A percentile compares a stretch with the other conserved stretches of the same genome.
These are phyloP conservation scores for Molorchus minor DNA, from an alignment of 2,888 invertebrate genomes.

Conservation along the genomic window DNA sequence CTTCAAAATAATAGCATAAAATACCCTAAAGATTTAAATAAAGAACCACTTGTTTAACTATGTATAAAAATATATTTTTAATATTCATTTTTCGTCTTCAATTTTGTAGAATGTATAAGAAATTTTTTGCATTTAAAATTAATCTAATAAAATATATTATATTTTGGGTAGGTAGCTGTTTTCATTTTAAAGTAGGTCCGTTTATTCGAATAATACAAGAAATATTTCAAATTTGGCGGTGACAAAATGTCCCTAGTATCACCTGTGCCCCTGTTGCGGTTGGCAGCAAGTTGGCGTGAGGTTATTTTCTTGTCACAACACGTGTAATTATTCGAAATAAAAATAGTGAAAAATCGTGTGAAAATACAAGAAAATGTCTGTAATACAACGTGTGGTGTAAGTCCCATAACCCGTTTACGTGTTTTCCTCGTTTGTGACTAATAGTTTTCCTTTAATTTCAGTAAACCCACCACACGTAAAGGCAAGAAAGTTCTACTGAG, in stretches of 20 bases:
- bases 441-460: conserved; percentile 59
- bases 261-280: conserved; percentile 23
- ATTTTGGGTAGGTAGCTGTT: too few relatives aligned
- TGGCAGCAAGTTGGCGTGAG: conserved; percentile 26
- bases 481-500: conserved; percentile 85
- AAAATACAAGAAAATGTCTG: conserved; percentile 53
- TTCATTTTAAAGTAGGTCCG: too few relatives aligned
- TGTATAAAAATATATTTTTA: conserved; percentile 2
- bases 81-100: neutral
- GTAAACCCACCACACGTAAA: conserved; percentile 88
- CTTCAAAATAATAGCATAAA: too few relatives aligned
- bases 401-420: conserved; percentile 37
- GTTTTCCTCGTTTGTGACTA: conserved; percentile 9
- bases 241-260: conserved; percentile 15
- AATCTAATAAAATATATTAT: too few relatives aligned
- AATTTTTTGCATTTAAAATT: too few relatives aligned
- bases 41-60: too few relatives aligned
- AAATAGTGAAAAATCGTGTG: conserved; percentile 20
- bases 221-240: conserved; percentile 17
- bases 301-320: conserved; percentile 50
- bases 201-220: neutral
- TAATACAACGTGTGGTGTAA: conserved; percentile 62
- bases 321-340: conserved; percentile 42
- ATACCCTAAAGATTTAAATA: too few relatives aligned
- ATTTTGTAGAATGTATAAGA: too few relatives aligned